Percentiles rank a stretch among this genome's conserved stretches.
Evolutionary conservation across 53 echinoderm and acorn worm species (phyloP).

Genomic region (Glandiceps talaboti): DNA sequence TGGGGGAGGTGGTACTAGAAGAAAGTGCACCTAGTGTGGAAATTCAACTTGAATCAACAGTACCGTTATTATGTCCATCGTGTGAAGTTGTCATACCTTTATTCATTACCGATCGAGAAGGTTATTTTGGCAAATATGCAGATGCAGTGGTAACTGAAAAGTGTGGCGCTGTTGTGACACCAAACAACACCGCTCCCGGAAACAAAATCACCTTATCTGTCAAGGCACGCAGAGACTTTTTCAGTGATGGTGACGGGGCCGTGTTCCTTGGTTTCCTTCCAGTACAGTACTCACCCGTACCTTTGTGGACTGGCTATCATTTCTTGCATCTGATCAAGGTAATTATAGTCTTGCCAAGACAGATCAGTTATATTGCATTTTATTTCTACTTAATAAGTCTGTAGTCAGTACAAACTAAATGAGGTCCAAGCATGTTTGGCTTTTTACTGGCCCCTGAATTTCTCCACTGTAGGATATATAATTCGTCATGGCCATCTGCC

Average conservation of each 20-base stretch:
- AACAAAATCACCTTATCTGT: not conserved
- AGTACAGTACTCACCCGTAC: not conserved
- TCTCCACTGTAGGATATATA: no score
- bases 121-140: not conserved
- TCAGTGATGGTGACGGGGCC: not conserved
- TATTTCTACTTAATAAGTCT: no score
- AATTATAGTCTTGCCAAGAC: no score
- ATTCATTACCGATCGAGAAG: not conserved
- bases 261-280: not conserved
- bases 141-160: not conserved
- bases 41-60: not conserved
- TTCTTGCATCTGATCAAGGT: not conserved
- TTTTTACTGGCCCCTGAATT: no score
- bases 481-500: no score
- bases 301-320: not conserved
- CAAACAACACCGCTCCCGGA: not conserved
- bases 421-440: no score
- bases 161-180: not conserved
- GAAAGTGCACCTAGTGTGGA: not conserved
- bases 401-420: no score
- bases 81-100: not conserved
- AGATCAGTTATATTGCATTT: no score
- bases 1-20: not conserved
- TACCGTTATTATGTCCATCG: not conserved
- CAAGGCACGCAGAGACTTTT: not conserved